These are phyloP conservation scores for Altica lythri DNA, from an alignment of 2,888 invertebrate species.

Conservation along the genomic window DNA sequence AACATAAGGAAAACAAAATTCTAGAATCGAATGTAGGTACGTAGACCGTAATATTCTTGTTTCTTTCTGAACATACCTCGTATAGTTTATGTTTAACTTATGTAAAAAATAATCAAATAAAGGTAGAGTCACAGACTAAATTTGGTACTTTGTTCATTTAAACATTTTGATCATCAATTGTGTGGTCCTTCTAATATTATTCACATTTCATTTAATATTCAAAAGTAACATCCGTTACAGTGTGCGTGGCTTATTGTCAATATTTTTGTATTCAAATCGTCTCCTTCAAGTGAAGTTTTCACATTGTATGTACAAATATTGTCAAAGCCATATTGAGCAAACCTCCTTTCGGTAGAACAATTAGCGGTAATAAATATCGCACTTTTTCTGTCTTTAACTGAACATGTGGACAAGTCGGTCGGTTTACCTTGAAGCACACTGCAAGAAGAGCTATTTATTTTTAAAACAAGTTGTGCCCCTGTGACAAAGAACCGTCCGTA, in stretches of 20 bases:
- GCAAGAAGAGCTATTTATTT: conserved; percentile 25
- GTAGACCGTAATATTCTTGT: too few species aligned
- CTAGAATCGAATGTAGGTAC: too few species aligned
- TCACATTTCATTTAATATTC: too few species aligned
- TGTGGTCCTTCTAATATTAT: too few species aligned
- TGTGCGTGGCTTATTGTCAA: neutral
- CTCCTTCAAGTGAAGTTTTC: neutral
- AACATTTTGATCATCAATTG: too few species aligned
- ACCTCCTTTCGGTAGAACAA: conserved; percentile 20
- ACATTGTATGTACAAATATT: conserved; percentile 17
- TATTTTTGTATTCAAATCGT: conserved; percentile 4
- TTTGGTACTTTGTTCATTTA: too few species aligned
- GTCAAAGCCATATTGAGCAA: conserved; percentile 21
- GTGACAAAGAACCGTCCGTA: conserved; percentile 31
- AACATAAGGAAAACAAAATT: too few species aligned
- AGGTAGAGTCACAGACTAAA: too few species aligned
- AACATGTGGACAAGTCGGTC: conserved; percentile 27
- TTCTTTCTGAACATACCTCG: too few species aligned
- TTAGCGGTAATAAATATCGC: conserved; percentile 23
- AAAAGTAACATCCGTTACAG: too few species aligned
- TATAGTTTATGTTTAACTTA: too few species aligned
- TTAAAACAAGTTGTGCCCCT: conserved; percentile 30
- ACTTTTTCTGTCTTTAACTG: conserved; percentile 16
- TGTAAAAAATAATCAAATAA: too few species aligned
- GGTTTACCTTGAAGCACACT: conserved; percentile 24